A percentile compares a stretch with the other conserved stretches of the same genome.
Conservation (phyloP, 2,113 vertebrate genomes). For the Thalassoma bifasciatum region DNA sequence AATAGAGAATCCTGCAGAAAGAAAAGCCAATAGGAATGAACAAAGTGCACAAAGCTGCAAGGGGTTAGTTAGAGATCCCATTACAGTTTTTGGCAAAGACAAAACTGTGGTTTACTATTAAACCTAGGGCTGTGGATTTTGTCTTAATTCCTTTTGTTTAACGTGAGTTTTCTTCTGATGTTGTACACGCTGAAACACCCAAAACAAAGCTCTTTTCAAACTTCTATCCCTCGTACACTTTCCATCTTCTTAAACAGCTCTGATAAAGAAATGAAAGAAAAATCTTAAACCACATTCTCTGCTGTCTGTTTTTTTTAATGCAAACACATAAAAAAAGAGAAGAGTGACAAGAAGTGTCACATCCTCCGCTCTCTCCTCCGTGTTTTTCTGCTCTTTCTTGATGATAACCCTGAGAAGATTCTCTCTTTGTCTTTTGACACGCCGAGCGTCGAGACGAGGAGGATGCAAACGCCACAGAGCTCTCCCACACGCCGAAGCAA, state of each 20-base stretch:
- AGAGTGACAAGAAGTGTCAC: conserved; percentile 28
- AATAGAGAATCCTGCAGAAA: too few species aligned
- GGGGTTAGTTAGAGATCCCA: too few species aligned
- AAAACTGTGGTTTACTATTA: too few species aligned
- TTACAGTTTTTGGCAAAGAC: too few species aligned
- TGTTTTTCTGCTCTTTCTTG: conserved; percentile 49
- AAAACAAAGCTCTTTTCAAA: too few species aligned
- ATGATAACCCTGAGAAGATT: conserved; percentile 59
- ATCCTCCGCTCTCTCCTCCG: conserved; percentile 29
- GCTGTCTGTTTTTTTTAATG: conserved; percentile 9
- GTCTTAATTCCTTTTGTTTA: too few species aligned
- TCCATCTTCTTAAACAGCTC: conserved; percentile 19
- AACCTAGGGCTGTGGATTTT: too few species aligned
- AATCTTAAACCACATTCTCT: conserved; percentile 20
- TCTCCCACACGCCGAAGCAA: neutral
- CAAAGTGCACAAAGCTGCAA: too few species aligned
- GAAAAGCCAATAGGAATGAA: too few species aligned
- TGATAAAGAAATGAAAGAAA: conserved; percentile 27
- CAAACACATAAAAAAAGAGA: conserved; percentile 30
- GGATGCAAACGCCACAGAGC: conserved; percentile 11
- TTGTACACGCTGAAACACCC: neutral
- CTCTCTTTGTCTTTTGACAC: conserved; percentile 32
- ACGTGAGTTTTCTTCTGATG: too few species aligned
- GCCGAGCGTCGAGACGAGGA: conserved; percentile 5
- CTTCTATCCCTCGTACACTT: conserved; percentile 11